Base-by-base conservation (phyloP, 2,888 invertebrate species). In the Dasypogon diadema region DNA sequence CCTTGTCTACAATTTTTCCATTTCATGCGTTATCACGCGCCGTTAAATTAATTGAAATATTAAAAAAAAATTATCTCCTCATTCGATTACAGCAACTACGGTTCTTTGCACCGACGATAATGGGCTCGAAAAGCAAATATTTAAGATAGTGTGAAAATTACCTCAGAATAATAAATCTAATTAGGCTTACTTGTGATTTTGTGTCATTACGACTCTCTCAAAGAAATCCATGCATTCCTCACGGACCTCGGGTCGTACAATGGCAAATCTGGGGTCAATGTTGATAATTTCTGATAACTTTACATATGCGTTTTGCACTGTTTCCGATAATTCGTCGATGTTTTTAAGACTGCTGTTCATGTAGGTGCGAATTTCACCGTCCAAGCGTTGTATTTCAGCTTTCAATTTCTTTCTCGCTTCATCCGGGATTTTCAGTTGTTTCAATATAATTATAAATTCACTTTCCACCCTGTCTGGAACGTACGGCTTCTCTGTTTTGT, bases 161-260 rank as follows among this genome's bases (percentile, higher is more conserved):
- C 30, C 30, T 5, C 8, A 30, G 8, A 30, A 8, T 8, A 30
- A 30, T 5, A 30, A 30, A 30, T 30, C n/a, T 21, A 54, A 16
- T 54, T 18, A 6, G 24, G 12, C 63, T 88, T 82, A 92, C 92
- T 93, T 92, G 84, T 99, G 98, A 77, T 98, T 88, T 82, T 93
- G 91, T 0, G 94, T 93, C 92, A 97, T 97, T 65, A 97, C 91
- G 83, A 96, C 96, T 82, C 94, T 95, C 87, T 99, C 99, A 58
- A 95, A 93, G 83, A 95, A 96, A 87, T 98, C 97, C 83, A 98
- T 89, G 77, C 98, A 88, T 80, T 91, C 90, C 81, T 96, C 96
- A 80, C 92, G 91, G 51, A 91, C 90, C 80, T 97, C 96, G 0
- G 82, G 80, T 5, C 82, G 82, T 16, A 83, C 83, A 42, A 82